These are phyloP conservation scores for Muscicapa adusta DNA, from an alignment of 2,113 vertebrate species.

Conservation along the genomic window DNA sequence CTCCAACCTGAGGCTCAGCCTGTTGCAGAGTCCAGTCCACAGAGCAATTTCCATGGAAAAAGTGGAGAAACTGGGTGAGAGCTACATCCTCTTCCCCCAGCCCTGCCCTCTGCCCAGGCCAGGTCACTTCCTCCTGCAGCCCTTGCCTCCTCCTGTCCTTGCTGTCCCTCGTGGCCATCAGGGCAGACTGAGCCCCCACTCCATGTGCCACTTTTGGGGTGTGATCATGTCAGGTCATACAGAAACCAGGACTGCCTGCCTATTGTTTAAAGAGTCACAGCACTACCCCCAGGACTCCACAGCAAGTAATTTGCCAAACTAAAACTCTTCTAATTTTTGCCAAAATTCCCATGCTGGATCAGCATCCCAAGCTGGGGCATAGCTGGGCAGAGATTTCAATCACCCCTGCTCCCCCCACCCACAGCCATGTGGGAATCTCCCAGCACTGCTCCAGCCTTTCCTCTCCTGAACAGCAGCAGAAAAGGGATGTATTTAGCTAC, in stretches of 20 bases:
- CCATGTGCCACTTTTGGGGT: accelerated
- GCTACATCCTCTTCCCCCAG: not conserved
- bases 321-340: not conserved
- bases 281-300: not conserved
- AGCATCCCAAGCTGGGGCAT: not conserved
- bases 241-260: not conserved
- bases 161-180: not conserved
- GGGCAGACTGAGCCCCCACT: accelerated
- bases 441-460: not conserved
- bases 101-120: not conserved
- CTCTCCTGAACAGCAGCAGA: not conserved
- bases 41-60: not conserved
- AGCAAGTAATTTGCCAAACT: not conserved
- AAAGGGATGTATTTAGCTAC: not conserved
- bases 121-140: not conserved
- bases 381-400: accelerated
- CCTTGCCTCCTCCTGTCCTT: not conserved
- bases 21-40: not conserved
- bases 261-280: not conserved
- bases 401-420: accelerated
- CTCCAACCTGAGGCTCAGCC: not conserved
- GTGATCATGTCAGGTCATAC: not conserved
- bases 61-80: accelerated
- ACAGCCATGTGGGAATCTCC: not conserved
- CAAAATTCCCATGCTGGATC: not conserved